Evolutionary conservation across 2,888 invertebrate genomes (phyloP), one percentile per base, ranked within the genome.

Genomic region (Pristionchus maxplancki): DNA sequence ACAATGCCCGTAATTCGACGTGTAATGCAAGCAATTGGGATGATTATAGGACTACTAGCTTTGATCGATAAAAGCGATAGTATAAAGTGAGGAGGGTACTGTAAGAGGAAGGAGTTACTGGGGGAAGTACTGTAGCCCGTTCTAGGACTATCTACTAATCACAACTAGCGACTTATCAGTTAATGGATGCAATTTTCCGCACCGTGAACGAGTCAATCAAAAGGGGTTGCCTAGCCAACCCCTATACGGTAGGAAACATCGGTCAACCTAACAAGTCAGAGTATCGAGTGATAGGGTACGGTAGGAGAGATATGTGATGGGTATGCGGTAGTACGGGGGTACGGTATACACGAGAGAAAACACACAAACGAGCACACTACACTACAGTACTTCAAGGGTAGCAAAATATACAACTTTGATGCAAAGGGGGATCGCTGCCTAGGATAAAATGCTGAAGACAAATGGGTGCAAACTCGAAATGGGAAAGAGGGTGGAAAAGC

Each of bases 11-110:
- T 44, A 67, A 13, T n/a, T 78, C n/a, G 37, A 48, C 28, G 44
- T 78, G 78, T 78, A 40, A 71, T 71, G 71, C 71, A 71, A 71
- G 71, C 37, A 37, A 78, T n/a, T 78, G 44, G 78, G 78, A 44
- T 48, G 78, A 78, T 78, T 44, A 78, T 78, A 78, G 78, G 44
- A 48, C 78, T 78, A 78, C 78, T 78, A 48, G 78, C 78, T 44
- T 28, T 48, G 78, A 78, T 78, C 44, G 28, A 78, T 78, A 44
- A 28, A 78, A 48, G n/a, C 78, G 44, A 78, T 6, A 28, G 28
- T 15, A 20, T 78, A 78, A 48, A 44, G 40, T 24, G 74, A 37
- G 44, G 8, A 44, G 78, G 20, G 44, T 78, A 78, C 44, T 44
- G 78, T 44, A 78, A 78, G 44, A 44, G 78, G 71, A n/a, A 40